Base-by-base conservation (phyloP, 1,140 invertebrate species). In the Mylabris phalerata region DNA sequence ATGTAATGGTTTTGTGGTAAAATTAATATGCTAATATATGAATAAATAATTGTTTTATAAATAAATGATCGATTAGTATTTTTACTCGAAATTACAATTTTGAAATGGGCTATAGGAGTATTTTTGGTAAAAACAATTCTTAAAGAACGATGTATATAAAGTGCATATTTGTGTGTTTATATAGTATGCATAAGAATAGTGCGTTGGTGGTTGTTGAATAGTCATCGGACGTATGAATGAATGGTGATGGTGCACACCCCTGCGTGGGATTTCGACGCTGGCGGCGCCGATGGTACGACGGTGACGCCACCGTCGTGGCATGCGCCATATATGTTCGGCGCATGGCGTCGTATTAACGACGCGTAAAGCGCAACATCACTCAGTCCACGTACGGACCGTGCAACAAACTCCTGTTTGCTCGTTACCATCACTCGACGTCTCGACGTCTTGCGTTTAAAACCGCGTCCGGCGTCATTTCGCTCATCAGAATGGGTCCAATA, bases 401-500 rank as follows among this genome's bases (percentile, higher is more conserved):
- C 46, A 55, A 39, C 51, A 45, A 54, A 26, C 51, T 46, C 42
- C 25, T 38, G 13, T 32, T 32, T 32, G 41, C 44, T 52, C 60
- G 52, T 56, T 43, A 55, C 63, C 63, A 64, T 57, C 55, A 32
- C 32, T 32, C 32, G 32, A 32, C 32, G 60, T 60, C 9, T 57
- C 55, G 39, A 27, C 41, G 45, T 47, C 56, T 42, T 48, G 52
- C 39, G 47, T 39, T 50, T 48, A 19, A 48, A 54, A 45, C 51
- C 42, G 51, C 51, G 50, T 54, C 52, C 52, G 52, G 44, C 52
- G 52, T 55, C 40, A 44, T 26, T 43, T 49, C 13, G 57, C 50
- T 43, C 57, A 55, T 39, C 51, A 51, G 44, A 58, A 66, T 66
- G 64, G 64, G 64, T 61, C 59, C 57, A 63, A 61, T 58, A 57